These are phyloP conservation scores for Botia kubotai DNA, from an alignment of 2,797 vertebrate species.

Conservation along the genomic window DNA sequence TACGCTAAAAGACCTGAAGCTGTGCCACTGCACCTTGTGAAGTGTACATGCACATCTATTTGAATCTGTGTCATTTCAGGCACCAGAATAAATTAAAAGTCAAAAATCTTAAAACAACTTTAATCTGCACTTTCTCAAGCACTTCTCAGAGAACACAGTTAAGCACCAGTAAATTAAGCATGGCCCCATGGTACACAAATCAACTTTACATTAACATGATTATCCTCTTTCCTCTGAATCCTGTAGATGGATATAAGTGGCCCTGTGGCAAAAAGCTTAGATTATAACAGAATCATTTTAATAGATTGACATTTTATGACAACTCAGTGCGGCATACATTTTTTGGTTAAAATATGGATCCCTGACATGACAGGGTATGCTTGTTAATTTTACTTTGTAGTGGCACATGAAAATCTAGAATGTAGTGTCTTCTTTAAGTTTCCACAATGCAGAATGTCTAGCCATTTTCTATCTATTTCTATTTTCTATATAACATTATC, in stretches of 20 bases:
- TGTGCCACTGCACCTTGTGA: conserved; percentile 2
- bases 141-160: conserved; percentile 45
- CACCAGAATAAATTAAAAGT: conserved; percentile 59
- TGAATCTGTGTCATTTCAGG: conserved; percentile 59
- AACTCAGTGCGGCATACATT: background rate
- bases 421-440: background rate
- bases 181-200: conserved; percentile 1
- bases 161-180: conserved; percentile 4
- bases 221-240: conserved; percentile 43
- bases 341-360: conserved; percentile 30
- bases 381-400: conserved; percentile 28
- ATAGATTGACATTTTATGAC: too few species aligned
- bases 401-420: background rate
- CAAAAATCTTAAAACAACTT: conserved; percentile 56
- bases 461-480: too few species aligned
- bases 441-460: background rate
- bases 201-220: conserved; percentile 55
- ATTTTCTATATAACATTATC: background rate
- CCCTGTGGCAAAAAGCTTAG: background rate
- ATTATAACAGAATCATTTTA: background rate
- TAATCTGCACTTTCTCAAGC: conserved; percentile 42
- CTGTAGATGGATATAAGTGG: conserved; percentile 43
- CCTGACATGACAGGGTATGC: conserved; percentile 19
- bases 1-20: conserved; percentile 19
- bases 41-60: conserved; percentile 49